phyloP scores from a whole-genome alignment of 2,797 vertebrate species.

The Sphenodon punctatus region DNA sequence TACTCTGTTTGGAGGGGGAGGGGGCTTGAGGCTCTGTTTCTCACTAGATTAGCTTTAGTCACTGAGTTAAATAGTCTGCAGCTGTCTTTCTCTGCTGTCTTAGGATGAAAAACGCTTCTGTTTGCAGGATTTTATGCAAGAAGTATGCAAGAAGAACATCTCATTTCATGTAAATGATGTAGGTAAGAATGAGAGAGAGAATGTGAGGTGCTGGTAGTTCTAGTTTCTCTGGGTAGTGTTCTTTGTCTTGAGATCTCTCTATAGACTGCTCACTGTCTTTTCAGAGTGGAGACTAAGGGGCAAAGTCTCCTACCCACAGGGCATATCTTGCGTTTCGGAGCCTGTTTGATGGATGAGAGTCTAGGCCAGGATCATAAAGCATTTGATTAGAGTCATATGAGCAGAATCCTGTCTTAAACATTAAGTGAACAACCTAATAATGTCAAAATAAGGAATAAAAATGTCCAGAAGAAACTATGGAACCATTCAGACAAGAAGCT shows the following conservation, averaged over 20 bases:
- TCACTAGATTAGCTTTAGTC: rapidly evolving
- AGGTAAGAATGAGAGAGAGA: neutral
- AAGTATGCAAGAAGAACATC: neutral
- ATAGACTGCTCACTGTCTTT: neutral
- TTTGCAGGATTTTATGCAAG: rapidly evolving
- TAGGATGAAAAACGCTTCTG: rapidly evolving
- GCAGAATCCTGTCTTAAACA: neutral
- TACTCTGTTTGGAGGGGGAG: neutral
- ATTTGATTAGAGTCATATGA: neutral
- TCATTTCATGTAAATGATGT: neutral
- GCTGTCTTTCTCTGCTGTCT: neutral
- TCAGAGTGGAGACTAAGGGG: too few species aligned
- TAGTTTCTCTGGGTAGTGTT: rapidly evolving
- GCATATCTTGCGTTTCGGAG: neutral
- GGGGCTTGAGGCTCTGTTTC: neutral
- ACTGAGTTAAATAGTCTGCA: neutral
- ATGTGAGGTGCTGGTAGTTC: neutral
- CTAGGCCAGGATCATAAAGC: neutral
- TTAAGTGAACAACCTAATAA: neutral
- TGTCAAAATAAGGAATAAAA: neutral
- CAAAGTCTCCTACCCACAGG: rapidly evolving
- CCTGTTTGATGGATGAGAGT: neutral
- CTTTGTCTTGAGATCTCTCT: too few species aligned
- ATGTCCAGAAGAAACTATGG: neutral
- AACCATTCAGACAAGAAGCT: neutral